Base-by-base conservation (phyloP, 2,888 invertebrate species). In the Cordilura impudica region DNA sequence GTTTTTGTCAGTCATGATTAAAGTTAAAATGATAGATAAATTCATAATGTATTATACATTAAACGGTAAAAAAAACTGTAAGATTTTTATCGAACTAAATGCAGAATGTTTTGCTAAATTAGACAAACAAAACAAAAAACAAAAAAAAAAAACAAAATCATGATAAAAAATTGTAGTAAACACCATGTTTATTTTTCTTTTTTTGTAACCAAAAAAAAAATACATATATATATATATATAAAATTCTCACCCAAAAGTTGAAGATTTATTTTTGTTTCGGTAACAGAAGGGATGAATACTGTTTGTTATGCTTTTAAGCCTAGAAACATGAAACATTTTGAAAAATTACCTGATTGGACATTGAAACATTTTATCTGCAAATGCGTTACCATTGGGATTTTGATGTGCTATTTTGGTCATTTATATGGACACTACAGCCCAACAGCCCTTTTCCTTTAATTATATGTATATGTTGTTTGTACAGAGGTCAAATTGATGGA, bases 361-460 rank as follows among this genome's bases (percentile, higher is more conserved):
- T 86, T 87, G 87, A 86, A 87, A 85, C 87, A 87, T 87, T 87
- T 88, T 86, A 88, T 88, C 85, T 85, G 84, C 78, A 84, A 84
- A 83, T 85, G 86, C 85, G 85, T 84, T 85, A 83, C 84, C 74
- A 70, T 71, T 72, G 80, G 75, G 77, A 81, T 78, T 85, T 84
- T 82, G 83, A 84, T 84, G 86, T 86, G 87, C 83, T 85, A 84
- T 85, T 86, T 83, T 83, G 86, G 87, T 86, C 87, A 86, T 87
- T 87, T 87, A 87, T 87, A 84, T 86, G 84, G 83, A 85, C 88
- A 86, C 85, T 83, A 84, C 53, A 53, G 35, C 31, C 56, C 43
- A 75, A 31, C 61, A 58, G 84, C 84, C 84, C 84, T 84, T 87
- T 71, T 75, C 23, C 16, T 58, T 18, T 39, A 43, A 18, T 54